Evolutionary conservation across 2,888 invertebrate species (phyloP).

Genomic region (Asteroscopus sphinx): DNA sequence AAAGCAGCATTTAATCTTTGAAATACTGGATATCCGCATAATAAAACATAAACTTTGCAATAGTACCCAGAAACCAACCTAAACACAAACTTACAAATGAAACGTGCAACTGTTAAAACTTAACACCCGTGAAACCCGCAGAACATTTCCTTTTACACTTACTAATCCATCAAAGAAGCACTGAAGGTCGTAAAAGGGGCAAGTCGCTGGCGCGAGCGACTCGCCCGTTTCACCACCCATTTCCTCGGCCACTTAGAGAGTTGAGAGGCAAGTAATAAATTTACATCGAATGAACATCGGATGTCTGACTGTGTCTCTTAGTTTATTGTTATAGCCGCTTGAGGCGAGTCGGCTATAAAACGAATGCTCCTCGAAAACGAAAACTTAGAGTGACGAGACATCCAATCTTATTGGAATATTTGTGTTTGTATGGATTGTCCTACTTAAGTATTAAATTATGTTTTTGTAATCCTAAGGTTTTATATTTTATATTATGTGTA

Average conservation of each 20-base stretch:
- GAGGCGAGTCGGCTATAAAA: conserved; percentile 21
- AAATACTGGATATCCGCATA: conserved; percentile 36
- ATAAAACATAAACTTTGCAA: conserved; percentile 24
- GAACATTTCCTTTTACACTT: conserved; percentile 42
- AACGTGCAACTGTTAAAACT: conserved; percentile 27
- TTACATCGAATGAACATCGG: conserved; percentile 54
- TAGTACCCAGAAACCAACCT: conserved; percentile 26
- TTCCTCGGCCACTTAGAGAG: conserved; percentile 45
- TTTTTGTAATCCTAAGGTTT: background rate
- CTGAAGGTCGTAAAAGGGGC: conserved; percentile 33
- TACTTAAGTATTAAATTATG: background rate
- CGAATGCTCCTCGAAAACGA: conserved; percentile 16
- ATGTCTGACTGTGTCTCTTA: conserved; percentile 54
- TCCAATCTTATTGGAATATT: conserved; percentile 6
- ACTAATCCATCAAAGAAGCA: conserved; percentile 43
- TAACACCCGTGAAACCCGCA: conserved; percentile 37
- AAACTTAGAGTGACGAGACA: conserved; percentile 2
- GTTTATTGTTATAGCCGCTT: conserved; percentile 52
- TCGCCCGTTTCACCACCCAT: conserved; percentile 33
- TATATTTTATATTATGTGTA: too few species aligned
- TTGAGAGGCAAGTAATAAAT: conserved; percentile 52
- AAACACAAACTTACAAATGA: conserved; percentile 17
- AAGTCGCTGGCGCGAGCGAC: conserved; percentile 43
- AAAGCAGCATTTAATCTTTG: conserved; percentile 1
- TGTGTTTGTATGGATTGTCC: conserved; percentile 5